phyloP scores from a whole-genome alignment of 2,797 vertebrate genomes.

The Sebastes oblongus region DNA sequence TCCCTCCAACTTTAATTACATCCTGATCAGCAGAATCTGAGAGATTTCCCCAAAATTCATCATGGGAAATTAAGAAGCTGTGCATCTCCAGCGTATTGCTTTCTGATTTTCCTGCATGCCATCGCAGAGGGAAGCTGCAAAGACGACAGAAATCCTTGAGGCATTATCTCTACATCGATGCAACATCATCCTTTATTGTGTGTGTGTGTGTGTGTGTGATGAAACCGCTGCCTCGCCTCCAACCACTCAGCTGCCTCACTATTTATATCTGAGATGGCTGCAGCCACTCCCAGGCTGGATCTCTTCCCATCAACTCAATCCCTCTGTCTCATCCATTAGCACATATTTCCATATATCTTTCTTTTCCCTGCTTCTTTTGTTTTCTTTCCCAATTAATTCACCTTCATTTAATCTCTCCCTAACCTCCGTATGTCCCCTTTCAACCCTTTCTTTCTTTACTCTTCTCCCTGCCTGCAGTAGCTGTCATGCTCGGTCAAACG shows the following conservation, averaged over 20 bases:
- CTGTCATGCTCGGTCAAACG: background rate
- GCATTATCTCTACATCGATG: background rate
- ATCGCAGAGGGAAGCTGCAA: background rate
- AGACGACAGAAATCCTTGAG: background rate
- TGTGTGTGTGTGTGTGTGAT: background rate
- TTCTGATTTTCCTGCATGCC: background rate
- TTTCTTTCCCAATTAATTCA: background rate
- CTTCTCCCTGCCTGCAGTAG: background rate
- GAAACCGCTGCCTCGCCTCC: slow-evolving; percentile 5
- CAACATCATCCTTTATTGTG: background rate
- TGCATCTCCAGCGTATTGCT: background rate
- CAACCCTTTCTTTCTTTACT: background rate
- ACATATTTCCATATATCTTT: slow-evolving; percentile 5
- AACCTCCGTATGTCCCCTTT: no score
- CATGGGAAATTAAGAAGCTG: slow-evolving; percentile 22
- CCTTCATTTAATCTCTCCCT: background rate
- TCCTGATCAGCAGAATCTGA: background rate
- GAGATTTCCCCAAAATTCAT: background rate
- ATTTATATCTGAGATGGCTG: slow-evolving; percentile 28
- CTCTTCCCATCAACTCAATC: background rate
- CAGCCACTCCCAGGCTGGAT: slow-evolving; percentile 23
- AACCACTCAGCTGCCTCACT: slow-evolving; percentile 26
- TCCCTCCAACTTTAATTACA: slow-evolving; percentile 1
- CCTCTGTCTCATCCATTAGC: slow-evolving; percentile 22
- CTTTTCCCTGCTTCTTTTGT: background rate